phyloP scores from a whole-genome alignment of 2,113 vertebrate species.

The Halcyon malimbica region DNA sequence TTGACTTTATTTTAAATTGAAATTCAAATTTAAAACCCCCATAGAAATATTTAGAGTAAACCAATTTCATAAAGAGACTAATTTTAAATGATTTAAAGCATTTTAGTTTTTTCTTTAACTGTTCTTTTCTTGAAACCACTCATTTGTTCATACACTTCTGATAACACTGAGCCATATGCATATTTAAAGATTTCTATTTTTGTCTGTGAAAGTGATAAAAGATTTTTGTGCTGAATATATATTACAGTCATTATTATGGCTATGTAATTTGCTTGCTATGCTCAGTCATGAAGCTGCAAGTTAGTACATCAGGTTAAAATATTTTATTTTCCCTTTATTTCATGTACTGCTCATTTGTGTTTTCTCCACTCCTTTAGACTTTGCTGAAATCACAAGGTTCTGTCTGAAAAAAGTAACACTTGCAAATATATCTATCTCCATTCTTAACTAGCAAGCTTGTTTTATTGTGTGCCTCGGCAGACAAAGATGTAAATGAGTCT shows the following conservation, averaged over 20 bases:
- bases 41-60: background rate
- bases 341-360: background rate
- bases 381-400: background rate
- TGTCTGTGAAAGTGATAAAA: background rate
- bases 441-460: background rate
- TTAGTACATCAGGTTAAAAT: background rate
- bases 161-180: background rate
- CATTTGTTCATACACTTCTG: background rate
- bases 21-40: background rate
- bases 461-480: background rate
- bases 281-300: background rate
- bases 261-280: background rate
- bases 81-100: background rate
- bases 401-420: background rate
- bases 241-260: background rate
- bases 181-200: background rate
- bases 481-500: conserved; percentile 21
- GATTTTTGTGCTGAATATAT: background rate
- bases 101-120: background rate
- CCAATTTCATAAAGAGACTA: background rate
- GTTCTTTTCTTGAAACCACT: background rate
- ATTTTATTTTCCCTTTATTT: background rate
- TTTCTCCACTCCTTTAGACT: background rate
- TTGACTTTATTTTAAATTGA: background rate
- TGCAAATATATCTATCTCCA: background rate